phyloP scores from a whole-genome alignment of 2,797 vertebrate genomes.

The Dromococcyx pavoninus region DNA sequence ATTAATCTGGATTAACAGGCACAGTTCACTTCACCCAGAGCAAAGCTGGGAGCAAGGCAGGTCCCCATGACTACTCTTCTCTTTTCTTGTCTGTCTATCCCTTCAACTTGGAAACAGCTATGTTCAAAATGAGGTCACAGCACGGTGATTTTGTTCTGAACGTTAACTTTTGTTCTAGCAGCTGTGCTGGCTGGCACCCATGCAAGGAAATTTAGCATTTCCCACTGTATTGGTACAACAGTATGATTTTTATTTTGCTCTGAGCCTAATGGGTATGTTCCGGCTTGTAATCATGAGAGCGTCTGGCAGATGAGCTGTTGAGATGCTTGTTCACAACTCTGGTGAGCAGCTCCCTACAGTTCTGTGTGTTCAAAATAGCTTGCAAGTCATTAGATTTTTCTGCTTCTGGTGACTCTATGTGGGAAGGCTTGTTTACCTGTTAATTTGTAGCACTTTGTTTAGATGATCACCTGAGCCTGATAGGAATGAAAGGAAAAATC shows the following conservation, averaged over 20 bases:
- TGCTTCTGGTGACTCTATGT: neutral
- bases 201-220: constrained; percentile 43
- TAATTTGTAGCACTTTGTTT: neutral
- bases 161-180: constrained; percentile 44
- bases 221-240: constrained; percentile 32
- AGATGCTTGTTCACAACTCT: constrained; percentile 8
- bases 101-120: neutral
- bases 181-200: constrained; percentile 45
- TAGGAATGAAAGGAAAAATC: neutral
- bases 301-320: constrained; percentile 4
- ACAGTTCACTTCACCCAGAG: neutral
- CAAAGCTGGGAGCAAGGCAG: neutral
- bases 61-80: neutral
- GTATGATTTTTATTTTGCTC: constrained; percentile 21
- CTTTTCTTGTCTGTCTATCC: neutral
- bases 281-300: neutral
- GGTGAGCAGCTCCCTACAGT: neutral
- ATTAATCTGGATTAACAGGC: neutral
- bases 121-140: neutral
- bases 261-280: constrained; percentile 29
- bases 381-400: neutral
- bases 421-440: neutral
- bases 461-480: neutral
- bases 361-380: neutral
- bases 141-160: neutral